phyloP scores from a whole-genome alignment of 2,113 vertebrate species.

The Tympanuchus pallidicinctus region DNA sequence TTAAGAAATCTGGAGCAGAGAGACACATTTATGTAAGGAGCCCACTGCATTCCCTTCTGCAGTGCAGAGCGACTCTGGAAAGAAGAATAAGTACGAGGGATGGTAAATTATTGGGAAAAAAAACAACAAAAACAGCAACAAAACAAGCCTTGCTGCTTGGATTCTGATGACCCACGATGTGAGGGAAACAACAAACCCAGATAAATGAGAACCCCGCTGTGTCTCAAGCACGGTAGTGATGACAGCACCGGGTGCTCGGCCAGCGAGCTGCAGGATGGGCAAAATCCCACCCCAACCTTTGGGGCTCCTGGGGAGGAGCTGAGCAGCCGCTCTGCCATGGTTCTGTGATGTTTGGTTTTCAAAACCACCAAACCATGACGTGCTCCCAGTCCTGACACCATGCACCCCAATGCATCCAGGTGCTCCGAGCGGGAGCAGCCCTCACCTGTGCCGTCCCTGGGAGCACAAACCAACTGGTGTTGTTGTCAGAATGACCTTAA shows the following conservation, averaged over 20 bases:
- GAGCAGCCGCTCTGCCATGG: too few relatives aligned
- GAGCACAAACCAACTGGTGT: too few relatives aligned
- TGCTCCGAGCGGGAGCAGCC: background rate
- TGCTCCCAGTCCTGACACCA: background rate
- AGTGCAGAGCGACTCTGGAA: fast-evolving
- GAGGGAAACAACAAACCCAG: background rate
- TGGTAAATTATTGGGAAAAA: background rate
- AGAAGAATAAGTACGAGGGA: background rate
- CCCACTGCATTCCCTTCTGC: background rate
- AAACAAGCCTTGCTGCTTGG: background rate
- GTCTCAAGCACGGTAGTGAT: too few relatives aligned
- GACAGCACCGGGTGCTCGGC: background rate
- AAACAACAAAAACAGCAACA: background rate
- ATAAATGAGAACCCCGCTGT: background rate
- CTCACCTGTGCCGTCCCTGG: background rate
- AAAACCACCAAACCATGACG: too few relatives aligned
- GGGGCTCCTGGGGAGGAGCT: background rate
- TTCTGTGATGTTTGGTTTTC: too few relatives aligned
- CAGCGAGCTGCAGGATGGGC: too few relatives aligned
- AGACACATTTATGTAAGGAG: background rate
- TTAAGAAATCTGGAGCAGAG: background rate
- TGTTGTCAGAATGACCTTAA: background rate
- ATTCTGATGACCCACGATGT: background rate
- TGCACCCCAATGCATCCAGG: background rate
- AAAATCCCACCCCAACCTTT: background rate